Percentiles rank a stretch among this genome's conserved stretches.
These are phyloP conservation scores for Platichthys flesus DNA, from an alignment of 2,113 vertebrate genomes.

Conservation along the genomic window DNA sequence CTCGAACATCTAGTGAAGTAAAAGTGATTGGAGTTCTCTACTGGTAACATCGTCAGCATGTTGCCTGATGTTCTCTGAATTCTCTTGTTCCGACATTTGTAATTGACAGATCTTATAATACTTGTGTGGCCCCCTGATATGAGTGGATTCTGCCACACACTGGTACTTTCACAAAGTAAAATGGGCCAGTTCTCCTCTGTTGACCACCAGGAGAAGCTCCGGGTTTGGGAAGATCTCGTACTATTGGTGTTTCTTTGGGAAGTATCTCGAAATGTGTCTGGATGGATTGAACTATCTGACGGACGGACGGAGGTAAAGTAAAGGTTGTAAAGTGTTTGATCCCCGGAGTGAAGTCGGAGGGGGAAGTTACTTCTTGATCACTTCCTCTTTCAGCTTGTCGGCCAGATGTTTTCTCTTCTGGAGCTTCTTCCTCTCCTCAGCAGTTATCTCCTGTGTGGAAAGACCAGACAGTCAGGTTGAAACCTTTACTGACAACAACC, in stretches of 20 bases:
- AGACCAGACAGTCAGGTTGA: slow-evolving; percentile 25
- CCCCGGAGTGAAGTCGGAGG: slow-evolving; percentile 22
- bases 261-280: slow-evolving; percentile 3
- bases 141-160: not conserved
- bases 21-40: not conserved
- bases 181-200: not conserved
- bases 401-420: slow-evolving; percentile 95
- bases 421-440: slow-evolving; percentile 91
- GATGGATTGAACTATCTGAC: not conserved
- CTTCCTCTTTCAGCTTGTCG: slow-evolving; percentile 97
- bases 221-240: slow-evolving; percentile 21
- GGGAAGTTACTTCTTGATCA: slow-evolving; percentile 89
- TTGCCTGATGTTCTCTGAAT: slow-evolving; percentile 2
- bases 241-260: slow-evolving; percentile 4
- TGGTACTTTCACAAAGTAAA: too few species aligned
- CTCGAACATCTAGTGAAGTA: not conserved
- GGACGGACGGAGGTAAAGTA: not conserved
- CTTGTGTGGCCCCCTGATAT: not conserved
- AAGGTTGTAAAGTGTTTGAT: slow-evolving; percentile 24
- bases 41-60: not conserved
- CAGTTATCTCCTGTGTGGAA: slow-evolving; percentile 84
- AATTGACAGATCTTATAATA: not conserved
- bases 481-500: not conserved
- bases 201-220: not conserved
- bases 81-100: not conserved